Conservation (phyloP, 2,888 invertebrate species). For the Steinernema hermaphroditum region DNA sequence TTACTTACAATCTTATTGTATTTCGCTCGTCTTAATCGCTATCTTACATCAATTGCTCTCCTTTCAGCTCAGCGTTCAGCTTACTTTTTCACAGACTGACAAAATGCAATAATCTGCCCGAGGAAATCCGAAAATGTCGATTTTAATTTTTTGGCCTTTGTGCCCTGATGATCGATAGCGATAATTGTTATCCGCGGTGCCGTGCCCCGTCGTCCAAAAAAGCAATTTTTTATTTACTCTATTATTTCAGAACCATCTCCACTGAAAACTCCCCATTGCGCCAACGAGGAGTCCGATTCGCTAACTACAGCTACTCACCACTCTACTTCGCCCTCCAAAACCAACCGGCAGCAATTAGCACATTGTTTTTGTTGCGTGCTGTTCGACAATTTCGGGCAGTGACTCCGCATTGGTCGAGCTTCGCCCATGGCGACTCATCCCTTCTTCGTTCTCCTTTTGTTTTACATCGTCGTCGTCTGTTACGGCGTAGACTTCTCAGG, state of each 20-base stretch:
- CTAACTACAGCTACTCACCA: background rate
- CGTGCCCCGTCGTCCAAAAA: conserved; percentile 2
- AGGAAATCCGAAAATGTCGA: background rate
- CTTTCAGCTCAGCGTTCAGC: no score
- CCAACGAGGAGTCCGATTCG: background rate
- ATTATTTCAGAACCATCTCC: background rate
- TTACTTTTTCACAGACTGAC: no score
- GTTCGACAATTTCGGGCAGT: conserved; percentile 5
- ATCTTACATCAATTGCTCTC: no score
- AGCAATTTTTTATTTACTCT: background rate
- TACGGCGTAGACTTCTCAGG: no score
- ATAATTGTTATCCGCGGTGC: conserved; percentile 27
- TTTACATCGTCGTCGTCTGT: no score
- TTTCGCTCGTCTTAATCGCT: no score
- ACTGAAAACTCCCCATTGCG: conserved; percentile 9
- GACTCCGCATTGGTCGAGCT: conserved; percentile 9
- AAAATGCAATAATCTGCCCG: no score
- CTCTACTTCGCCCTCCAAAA: no score
- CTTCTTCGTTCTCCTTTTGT: background rate
- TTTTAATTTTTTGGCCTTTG: conserved; percentile 8
- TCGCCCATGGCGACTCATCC: conserved; percentile 2
- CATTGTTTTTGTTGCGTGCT: conserved; percentile 30
- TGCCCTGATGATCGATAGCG: conserved; percentile 10
- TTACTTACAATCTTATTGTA: no score
- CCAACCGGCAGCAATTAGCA: background rate